These are phyloP conservation scores for Halocaridina rubra DNA, from an alignment of 2,888 invertebrate genomes.

Conservation along the genomic window DNA sequence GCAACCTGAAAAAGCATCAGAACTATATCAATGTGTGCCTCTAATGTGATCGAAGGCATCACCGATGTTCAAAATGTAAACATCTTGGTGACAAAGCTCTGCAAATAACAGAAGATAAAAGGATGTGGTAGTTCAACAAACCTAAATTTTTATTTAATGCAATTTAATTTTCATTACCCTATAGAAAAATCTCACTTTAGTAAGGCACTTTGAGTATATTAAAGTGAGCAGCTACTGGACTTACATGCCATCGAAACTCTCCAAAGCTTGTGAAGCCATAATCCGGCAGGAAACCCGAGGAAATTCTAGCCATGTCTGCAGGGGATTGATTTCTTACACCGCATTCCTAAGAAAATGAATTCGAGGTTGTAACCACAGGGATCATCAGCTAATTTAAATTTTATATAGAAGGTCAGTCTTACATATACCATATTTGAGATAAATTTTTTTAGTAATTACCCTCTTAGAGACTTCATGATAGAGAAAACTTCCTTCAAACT, in stretches of 20 bases:
- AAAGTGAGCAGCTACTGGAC: neutral
- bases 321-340: constrained; percentile 20
- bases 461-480: too few species aligned
- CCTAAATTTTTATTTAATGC: too few species aligned
- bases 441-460: neutral
- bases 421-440: neutral
- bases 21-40: too few species aligned
- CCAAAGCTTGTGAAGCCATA: constrained; percentile 33
- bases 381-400: neutral
- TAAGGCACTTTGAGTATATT: too few species aligned
- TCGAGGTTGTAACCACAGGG: neutral
- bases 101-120: too few species aligned
- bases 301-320: constrained; percentile 20
- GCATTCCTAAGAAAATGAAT: constrained; percentile 16
- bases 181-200: too few species aligned
- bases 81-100: neutral
- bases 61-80: neutral
- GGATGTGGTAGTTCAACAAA: too few species aligned
- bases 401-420: neutral
- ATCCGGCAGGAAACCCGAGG: constrained; percentile 21
- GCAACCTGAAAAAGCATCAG: constrained; percentile 34
- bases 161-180: too few species aligned
- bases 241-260: constrained; percentile 48
- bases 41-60: too few species aligned
- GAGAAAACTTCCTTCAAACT: too few species aligned